Evolutionary conservation across 2,113 vertebrate genomes (phyloP).

Genomic region (Pomatorhinus ruficollis): DNA sequence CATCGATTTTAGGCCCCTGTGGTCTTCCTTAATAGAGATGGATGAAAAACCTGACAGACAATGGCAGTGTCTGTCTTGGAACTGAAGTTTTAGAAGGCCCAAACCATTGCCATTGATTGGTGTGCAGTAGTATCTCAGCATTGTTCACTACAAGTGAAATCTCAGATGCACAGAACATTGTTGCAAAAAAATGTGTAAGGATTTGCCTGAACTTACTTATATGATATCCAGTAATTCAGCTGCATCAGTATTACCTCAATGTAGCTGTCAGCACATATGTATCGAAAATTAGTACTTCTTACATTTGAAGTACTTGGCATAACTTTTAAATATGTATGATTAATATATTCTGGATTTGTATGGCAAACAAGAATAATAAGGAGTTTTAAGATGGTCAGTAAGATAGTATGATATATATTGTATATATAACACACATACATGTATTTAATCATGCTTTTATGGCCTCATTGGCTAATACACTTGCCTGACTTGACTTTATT

Average conservation of each 20-base stretch:
- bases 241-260: neutral
- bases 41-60: neutral
- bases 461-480: neutral
- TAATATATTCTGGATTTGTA: neutral
- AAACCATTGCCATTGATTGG: neutral
- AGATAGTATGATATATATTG: neutral
- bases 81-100: neutral
- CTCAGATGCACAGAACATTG: neutral
- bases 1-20: neutral
- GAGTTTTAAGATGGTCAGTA: neutral
- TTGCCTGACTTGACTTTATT: neutral
- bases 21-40: neutral
- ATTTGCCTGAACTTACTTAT: neutral
- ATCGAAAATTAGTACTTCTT: neutral
- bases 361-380: neutral
- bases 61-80: neutral
- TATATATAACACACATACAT: neutral
- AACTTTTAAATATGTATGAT: neutral
- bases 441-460: neutral
- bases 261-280: neutral
- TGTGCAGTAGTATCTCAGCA: neutral
- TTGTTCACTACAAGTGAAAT: neutral
- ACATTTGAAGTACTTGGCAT: neutral
- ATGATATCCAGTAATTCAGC: neutral
- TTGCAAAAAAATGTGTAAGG: neutral